Conservation (phyloP, 2,113 vertebrate species). For the Chloroceryle aenea region DNA sequence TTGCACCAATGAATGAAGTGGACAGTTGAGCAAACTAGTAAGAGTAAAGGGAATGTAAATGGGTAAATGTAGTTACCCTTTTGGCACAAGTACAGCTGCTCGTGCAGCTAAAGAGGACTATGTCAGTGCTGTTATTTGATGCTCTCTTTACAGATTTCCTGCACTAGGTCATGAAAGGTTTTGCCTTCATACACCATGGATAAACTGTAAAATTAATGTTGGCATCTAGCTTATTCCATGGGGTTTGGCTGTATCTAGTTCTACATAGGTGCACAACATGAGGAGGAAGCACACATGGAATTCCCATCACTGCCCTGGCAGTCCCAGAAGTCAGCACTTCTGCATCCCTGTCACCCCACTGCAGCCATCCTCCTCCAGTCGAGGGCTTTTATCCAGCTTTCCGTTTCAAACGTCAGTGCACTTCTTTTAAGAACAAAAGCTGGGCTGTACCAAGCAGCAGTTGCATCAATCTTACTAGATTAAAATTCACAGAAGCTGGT, state of each 20-base stretch:
- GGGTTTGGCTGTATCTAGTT: neutral
- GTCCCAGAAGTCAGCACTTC: neutral
- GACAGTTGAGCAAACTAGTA: neutral
- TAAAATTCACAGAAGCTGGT: neutral
- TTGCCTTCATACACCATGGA: neutral
- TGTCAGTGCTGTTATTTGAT: neutral
- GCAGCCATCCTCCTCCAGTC: neutral
- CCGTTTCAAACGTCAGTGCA: neutral
- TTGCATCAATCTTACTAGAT: neutral
- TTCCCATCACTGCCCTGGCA: neutral
- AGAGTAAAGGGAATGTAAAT: neutral
- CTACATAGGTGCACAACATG: neutral
- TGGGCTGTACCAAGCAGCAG: neutral
- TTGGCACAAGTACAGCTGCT: neutral
- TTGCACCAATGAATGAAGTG: rapidly evolving
- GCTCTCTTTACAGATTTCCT: neutral
- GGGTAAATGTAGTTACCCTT: neutral
- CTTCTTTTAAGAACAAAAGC: neutral
- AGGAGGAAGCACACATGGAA: rapidly evolving
- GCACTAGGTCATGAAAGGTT: rapidly evolving
- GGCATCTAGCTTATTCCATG: neutral
- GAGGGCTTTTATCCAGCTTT: neutral
- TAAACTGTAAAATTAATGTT: neutral
- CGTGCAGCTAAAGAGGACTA: neutral
- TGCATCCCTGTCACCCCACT: rapidly evolving